These are phyloP conservation scores for Sinocyclocheilus anophthalmus DNA, from an alignment of 2,113 vertebrate species.

Conservation along the genomic window DNA sequence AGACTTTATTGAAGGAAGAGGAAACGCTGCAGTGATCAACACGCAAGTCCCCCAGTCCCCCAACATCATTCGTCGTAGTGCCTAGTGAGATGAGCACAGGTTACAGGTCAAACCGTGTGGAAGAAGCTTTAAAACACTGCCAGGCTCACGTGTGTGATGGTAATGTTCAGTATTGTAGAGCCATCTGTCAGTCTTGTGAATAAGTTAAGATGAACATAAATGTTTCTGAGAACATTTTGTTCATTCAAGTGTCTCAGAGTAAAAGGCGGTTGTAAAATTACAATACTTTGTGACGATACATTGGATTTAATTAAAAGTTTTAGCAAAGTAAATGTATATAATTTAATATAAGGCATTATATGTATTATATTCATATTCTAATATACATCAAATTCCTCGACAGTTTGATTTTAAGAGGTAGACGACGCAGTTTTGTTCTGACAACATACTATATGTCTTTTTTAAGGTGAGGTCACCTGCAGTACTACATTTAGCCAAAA, in stretches of 20 bases:
- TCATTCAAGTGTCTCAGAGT: conserved; percentile 34
- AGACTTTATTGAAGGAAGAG: conserved; percentile 52
- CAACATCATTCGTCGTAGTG: conserved; percentile 10
- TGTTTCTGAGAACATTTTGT: conserved; percentile 23
- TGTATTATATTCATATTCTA: conserved; percentile 65
- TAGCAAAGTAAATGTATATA: conserved; percentile 51
- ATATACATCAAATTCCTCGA: conserved; percentile 50
- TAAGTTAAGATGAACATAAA: conserved; percentile 41
- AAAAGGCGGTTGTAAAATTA: conserved; percentile 13
- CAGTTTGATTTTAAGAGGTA: conserved; percentile 72
- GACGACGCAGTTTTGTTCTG: conserved; percentile 67
- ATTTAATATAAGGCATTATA: conserved; percentile 73
- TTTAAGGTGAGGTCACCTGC: conserved; percentile 36
- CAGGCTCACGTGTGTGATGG: conserved; percentile 23
- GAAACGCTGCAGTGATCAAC: conserved; percentile 23
- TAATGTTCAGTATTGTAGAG: conserved; percentile 22
- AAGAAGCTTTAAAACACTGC: conserved; percentile 42
- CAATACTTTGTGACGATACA: conserved; percentile 23
- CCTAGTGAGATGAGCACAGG: conserved; percentile 40
- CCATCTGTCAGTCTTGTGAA: conserved; percentile 27
- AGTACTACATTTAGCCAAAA: conserved; percentile 44
- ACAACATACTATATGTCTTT: conserved; percentile 56
- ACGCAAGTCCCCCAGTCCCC: conserved; percentile 17
- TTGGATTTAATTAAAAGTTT: conserved; percentile 19
- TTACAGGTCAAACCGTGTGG: conserved; percentile 35